phyloP scores from a whole-genome alignment of 2,797 vertebrate species.

The Leptodactylus fallax region DNA sequence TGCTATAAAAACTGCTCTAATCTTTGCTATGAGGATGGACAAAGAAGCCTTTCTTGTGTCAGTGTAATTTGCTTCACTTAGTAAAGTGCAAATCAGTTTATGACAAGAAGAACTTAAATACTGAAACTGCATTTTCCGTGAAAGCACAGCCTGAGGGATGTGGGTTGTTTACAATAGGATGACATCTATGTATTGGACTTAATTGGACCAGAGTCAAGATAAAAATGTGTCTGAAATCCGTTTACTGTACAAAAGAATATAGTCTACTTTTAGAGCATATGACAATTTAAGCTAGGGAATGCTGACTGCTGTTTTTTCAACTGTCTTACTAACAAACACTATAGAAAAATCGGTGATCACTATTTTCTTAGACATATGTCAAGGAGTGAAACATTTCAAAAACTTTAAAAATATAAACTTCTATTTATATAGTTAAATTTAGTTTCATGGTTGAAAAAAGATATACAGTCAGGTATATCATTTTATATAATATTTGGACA shows the following conservation, averaged over 20 bases:
- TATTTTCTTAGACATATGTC: not conserved
- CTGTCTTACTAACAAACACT: no score
- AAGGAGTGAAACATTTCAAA: not conserved
- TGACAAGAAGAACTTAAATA: slow-evolving; percentile 3
- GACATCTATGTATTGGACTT: slow-evolving; percentile 6
- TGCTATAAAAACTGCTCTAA: not conserved
- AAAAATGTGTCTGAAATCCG: not conserved
- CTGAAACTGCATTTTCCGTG: slow-evolving; percentile 2
- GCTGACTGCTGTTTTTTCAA: not conserved
- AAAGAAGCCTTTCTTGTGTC: not conserved
- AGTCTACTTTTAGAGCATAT: no score
- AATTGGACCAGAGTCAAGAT: not conserved
- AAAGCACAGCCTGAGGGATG: not conserved
- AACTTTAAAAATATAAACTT: no score
- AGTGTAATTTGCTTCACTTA: slow-evolving; percentile 16
- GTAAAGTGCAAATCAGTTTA: slow-evolving; percentile 18
- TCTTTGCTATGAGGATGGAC: not conserved
- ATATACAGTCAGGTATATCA: no score
- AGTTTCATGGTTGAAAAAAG: no score
- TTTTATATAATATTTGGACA: no score
- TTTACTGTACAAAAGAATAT: not conserved
- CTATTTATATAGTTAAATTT: no score
- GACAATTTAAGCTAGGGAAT: not conserved
- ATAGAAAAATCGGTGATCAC: not conserved
- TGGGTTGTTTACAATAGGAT: not conserved